Evolutionary conservation across 1,140 invertebrate genomes (phyloP).

Genomic region (Euwallacea similis): DNA sequence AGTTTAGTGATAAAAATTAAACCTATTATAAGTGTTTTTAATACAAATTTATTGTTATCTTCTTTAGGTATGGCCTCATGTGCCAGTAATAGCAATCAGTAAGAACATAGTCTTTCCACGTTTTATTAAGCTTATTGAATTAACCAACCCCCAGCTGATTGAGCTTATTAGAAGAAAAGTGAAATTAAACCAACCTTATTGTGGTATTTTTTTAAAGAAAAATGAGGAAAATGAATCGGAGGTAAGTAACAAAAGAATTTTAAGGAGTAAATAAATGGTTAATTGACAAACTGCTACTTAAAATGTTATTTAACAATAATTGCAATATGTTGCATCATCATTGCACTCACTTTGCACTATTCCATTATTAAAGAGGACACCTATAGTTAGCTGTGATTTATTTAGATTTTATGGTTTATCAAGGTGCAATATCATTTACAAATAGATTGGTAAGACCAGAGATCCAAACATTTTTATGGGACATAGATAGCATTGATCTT

Average conservation of each 20-base stretch:
- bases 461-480: too few relatives aligned
- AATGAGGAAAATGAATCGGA: conserved; percentile 89
- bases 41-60: background rate
- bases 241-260: conserved; percentile 23
- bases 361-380: too few relatives aligned
- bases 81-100: conserved; percentile 92
- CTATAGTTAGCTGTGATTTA: too few relatives aligned
- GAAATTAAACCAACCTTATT: conserved; percentile 94
- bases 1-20: too few relatives aligned
- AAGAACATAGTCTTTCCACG: conserved; percentile 96
- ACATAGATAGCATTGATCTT: too few relatives aligned
- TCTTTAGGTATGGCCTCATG: conserved; percentile 77
- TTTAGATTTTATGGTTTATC: too few relatives aligned
- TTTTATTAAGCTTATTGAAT: conserved; percentile 97
- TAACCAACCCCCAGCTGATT: conserved; percentile 86
- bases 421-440: too few relatives aligned
- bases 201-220: conserved; percentile 96
- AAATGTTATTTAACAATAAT: too few relatives aligned
- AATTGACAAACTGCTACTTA: too few relatives aligned
- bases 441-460: too few relatives aligned
- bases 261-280: background rate
- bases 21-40: background rate
- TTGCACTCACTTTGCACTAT: too few relatives aligned
- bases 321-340: too few relatives aligned
- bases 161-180: conserved; percentile 93